Base-by-base conservation (phyloP, 2,113 vertebrate genomes). In the Thalassarche chlororhynchos region DNA sequence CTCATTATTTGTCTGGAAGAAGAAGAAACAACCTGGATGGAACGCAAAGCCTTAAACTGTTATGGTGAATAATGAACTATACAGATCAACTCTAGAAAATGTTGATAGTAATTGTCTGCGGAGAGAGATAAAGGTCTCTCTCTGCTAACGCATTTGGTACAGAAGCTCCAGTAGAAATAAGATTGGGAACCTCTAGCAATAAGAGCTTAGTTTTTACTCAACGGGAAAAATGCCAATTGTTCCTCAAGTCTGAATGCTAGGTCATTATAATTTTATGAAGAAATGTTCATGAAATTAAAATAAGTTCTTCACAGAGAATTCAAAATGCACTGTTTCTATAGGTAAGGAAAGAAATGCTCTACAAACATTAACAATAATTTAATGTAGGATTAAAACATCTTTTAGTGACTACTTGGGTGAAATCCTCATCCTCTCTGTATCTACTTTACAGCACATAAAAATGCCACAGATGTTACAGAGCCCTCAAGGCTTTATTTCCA, bases 261-360 rank as follows among this genome's bases (percentile, higher is more conserved):
- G n/a, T 91, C 71, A 66, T 96, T 94, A 90, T 55, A 79, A 82
- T 93, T 96, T 96, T 89, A 96, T 96, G 84, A 95, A 90, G 83
- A 95, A 90, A 23, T 10, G 12, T 61, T 91, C 84, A 85, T 89
- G 46, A 89, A 96, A 94, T 90, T 93, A 94, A 91, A 94, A 96
- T 84, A 72, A 87, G 46, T n/a, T 93, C 54, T 95, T 97, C 89
- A 88, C 32, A 85, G 78, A 86, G 84, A 96, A 87, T 91, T 91
- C n/a, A 69, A 85, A 64, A 88, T 80, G 29, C 54, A 28, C 32
- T 83, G 8, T 76, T 93, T 66, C 54, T 90, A 26, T 89, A 94
- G 80, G 77, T 91, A 83, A 91, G 44, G 61, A 89, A 89, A 91
- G 23, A 91, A 94, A 90, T 83, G 14, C 18, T 88, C 46, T 69